phyloP scores from a whole-genome alignment of 2,888 invertebrate species.

The Eretmocerus hayati region DNA sequence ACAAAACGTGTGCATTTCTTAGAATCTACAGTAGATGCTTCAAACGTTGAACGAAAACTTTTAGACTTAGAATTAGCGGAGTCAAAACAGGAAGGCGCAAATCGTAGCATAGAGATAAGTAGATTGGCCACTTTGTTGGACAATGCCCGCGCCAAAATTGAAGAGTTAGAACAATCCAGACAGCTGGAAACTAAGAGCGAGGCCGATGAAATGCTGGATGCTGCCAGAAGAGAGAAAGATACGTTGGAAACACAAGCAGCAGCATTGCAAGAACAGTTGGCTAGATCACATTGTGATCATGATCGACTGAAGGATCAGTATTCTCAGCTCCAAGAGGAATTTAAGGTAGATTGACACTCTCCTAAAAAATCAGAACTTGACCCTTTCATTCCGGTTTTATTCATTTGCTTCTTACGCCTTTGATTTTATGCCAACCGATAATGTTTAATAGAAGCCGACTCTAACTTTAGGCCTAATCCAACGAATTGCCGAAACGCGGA shows the following conservation, averaged over 20 bases:
- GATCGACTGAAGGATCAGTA: slow-evolving; percentile 61
- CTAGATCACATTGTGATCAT: slow-evolving; percentile 63
- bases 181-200: slow-evolving; percentile 65
- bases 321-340: slow-evolving; percentile 62
- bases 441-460: no score
- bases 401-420: no score
- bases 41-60: slow-evolving; percentile 66
- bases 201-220: slow-evolving; percentile 62
- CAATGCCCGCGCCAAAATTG: slow-evolving; percentile 75
- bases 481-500: no score
- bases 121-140: slow-evolving; percentile 71
- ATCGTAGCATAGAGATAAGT: slow-evolving; percentile 72
- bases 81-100: slow-evolving; percentile 67
- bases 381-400: no score
- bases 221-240: slow-evolving; percentile 66
- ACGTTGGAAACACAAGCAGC: slow-evolving; percentile 62
- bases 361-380: no score
- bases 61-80: slow-evolving; percentile 66
- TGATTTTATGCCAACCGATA: no score
- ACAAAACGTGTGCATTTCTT: slow-evolving; percentile 63
- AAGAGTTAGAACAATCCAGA: slow-evolving; percentile 61
- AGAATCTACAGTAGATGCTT: slow-evolving; percentile 68
- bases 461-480: no score
- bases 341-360: slow-evolving; percentile 53
- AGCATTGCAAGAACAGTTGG: slow-evolving; percentile 62